Evolutionary conservation across 2,113 vertebrate genomes (phyloP), one percentile per base, ranked within the genome.

Genomic region (Toxotes jaculatrix): DNA sequence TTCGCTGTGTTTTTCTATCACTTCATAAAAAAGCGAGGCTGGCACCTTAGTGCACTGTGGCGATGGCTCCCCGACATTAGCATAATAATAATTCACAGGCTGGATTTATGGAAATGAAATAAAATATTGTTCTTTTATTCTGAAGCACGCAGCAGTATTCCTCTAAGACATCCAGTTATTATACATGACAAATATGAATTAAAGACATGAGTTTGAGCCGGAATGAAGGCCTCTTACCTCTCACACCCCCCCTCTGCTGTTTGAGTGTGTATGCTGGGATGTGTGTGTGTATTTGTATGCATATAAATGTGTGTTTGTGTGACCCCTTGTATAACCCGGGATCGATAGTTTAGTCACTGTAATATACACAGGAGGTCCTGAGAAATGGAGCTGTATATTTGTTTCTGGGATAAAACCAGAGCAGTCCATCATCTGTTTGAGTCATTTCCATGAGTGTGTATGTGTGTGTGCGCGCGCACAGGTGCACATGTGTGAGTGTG

Each of bases 31-130:
- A 68, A 74, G 59, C 12, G 1, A 66, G 49, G 49, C 55, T 60
- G 82, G 77, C 90, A 89, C 87, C 82, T 89, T 31, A 55, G 77
- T 1, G n/a, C 63, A 67, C 65, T 60, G 69, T 21, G 55, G 71
- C 63, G 43, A 80, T 16, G 68, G 47, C 62, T 63, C 68, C 64
- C 61, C 70, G 71, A 56, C 56, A 93, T 91, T 92, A 88, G 80
- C 92, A 93, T 91, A 89, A 88, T 86, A 86, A 89, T 88, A 80
- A 87, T 85, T 80, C 69, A 74, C 51, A 84, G 77, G 65, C 74
- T 61, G 66, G 55, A 80, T 82, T 88, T 84, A 79, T 91, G 86
- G 82, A 92, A 87, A 91, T 87, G 19, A 79, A 87, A 84, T 77
- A 74, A 79, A 84, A 86, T 77, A 63, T 17, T 78, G 27, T 60